Evolutionary conservation across 2,113 vertebrate genomes (phyloP).

Genomic region (Ameiurus melas): DNA sequence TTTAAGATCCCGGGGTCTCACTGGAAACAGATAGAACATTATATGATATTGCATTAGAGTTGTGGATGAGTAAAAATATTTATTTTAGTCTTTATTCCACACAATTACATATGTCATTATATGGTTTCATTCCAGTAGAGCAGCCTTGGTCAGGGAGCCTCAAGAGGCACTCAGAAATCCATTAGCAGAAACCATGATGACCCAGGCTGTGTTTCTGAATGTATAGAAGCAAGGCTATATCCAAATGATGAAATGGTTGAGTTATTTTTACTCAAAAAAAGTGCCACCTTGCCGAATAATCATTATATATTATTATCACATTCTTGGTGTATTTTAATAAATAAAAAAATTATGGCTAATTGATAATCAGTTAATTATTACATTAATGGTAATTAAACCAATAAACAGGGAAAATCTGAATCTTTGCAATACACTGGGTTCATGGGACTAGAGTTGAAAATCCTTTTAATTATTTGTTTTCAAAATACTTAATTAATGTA

Average conservation of each 20-base stretch:
- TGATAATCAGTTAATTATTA: background rate
- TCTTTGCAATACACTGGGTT: background rate
- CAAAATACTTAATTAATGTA: background rate
- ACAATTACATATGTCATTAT: conserved; percentile 28
- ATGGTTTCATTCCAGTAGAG: background rate
- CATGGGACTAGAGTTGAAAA: background rate
- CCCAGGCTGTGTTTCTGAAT: background rate
- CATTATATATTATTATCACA: background rate
- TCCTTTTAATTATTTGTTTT: background rate
- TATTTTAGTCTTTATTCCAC: conserved; percentile 13
- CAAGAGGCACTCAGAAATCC: background rate
- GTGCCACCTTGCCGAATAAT: background rate
- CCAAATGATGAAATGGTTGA: background rate
- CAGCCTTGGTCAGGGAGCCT: background rate
- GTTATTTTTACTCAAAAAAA: background rate
- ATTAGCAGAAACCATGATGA: conserved; percentile 1
- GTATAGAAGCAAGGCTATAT: background rate
- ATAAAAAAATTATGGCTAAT: background rate
- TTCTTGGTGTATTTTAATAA: background rate
- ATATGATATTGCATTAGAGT: background rate
- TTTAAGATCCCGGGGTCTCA: background rate
- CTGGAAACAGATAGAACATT: conserved; percentile 44
- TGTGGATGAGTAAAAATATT: conserved; percentile 11
- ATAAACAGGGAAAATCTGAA: background rate
- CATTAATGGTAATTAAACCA: background rate